phyloP scores from a whole-genome alignment of 2,888 invertebrate genomes.

The Tipula helvola region DNA sequence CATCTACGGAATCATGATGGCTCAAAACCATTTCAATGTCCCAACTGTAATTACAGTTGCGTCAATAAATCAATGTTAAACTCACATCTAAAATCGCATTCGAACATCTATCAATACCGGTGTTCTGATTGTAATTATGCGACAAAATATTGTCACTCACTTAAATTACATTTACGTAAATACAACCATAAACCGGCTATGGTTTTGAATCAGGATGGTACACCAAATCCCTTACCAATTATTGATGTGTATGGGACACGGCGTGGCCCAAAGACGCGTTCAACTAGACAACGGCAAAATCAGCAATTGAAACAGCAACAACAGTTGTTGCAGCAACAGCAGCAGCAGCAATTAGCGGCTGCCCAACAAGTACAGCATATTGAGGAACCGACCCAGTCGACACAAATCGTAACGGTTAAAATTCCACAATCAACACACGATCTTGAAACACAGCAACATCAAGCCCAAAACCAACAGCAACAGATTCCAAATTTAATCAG shows the following conservation, averaged over 20 bases:
- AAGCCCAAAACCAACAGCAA: constrained; percentile 10
- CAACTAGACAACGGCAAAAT: background rate
- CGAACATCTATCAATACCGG: constrained; percentile 80
- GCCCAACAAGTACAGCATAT: constrained; percentile 17
- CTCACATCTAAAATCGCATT: constrained; percentile 94
- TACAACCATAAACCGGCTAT: constrained; percentile 83
- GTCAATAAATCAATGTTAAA: constrained; percentile 99
- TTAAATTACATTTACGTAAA: constrained; percentile 89
- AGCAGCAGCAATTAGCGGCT: constrained; percentile 10
- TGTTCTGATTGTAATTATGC: constrained; percentile 91
- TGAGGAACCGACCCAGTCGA: background rate
- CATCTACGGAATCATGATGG: constrained; percentile 91
- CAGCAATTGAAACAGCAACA: constrained; percentile 15
- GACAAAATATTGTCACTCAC: constrained; percentile 95
- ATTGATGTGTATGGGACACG: constrained; percentile 86
- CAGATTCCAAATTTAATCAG: constrained; percentile 15
- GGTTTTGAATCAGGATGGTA: constrained; percentile 79
- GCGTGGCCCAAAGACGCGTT: constrained; percentile 63
- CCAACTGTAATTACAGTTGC: constrained; percentile 77
- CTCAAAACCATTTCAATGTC: constrained; percentile 90
- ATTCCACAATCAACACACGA: background rate
- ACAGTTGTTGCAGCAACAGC: constrained; percentile 16
- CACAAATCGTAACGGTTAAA: background rate
- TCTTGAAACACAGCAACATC: constrained; percentile 11
- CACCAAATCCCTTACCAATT: constrained; percentile 74